phyloP scores from a whole-genome alignment of 2,113 vertebrate genomes.

The Daubentonia madagascariensis region DNA sequence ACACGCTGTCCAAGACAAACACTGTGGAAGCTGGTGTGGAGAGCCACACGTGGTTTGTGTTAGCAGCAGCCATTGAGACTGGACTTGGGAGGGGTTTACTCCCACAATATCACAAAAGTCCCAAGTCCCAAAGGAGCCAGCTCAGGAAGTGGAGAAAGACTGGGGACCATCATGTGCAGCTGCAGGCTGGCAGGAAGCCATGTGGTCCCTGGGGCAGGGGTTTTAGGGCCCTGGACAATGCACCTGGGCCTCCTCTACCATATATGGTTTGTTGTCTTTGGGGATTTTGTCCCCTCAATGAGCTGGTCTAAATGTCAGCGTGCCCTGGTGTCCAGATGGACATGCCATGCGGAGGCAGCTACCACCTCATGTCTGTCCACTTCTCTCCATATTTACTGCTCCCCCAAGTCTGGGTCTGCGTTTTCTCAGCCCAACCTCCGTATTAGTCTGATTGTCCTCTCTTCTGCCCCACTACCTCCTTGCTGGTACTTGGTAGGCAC shows the following conservation, averaged over 20 bases:
- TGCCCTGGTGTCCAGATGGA: background rate
- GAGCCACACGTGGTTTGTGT: constrained; percentile 45
- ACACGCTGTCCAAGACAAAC: constrained; percentile 68
- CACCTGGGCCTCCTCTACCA: background rate
- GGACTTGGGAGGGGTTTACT: constrained; percentile 5
- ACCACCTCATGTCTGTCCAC: rapidly evolving
- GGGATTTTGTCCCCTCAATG: background rate
- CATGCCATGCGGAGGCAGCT: background rate
- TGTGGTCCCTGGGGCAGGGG: background rate
- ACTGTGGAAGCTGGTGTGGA: background rate
- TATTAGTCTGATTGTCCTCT: rapidly evolving
- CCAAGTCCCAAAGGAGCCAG: background rate
- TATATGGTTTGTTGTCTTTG: rapidly evolving
- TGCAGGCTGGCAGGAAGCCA: rapidly evolving
- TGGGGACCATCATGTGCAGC: background rate
- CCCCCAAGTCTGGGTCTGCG: too few relatives aligned
- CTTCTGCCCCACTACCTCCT: background rate
- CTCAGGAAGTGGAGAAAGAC: background rate
- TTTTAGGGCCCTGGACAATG: background rate
- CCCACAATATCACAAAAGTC: background rate
- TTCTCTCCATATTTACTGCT: background rate
- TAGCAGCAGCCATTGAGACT: background rate
- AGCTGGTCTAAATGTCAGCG: background rate
- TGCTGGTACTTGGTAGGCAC: too few relatives aligned
- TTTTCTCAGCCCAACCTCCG: background rate